Conservation (phyloP, 2,797 vertebrate genomes). For the Mormyrus proboscirostris region DNA sequence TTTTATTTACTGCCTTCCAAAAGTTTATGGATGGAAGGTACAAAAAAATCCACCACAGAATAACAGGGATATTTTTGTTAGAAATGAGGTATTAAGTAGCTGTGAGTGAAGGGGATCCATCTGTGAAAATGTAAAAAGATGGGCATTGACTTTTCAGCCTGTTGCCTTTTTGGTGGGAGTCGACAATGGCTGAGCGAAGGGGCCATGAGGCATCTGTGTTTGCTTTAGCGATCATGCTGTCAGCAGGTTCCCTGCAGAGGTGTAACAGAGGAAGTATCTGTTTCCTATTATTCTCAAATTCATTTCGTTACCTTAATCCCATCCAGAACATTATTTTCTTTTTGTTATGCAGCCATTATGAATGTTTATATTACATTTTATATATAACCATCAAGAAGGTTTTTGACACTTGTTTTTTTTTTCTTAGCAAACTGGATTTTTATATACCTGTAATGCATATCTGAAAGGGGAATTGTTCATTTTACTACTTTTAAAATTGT, state of each 20-base stretch:
- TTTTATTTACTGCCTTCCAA: background rate
- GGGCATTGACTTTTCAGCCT: background rate
- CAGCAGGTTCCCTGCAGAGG: conserved; percentile 31
- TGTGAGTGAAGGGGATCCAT: background rate
- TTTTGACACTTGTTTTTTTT: background rate
- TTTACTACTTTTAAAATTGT: background rate
- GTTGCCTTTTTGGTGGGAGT: background rate
- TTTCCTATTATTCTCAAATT: conserved; percentile 58
- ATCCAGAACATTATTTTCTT: conserved; percentile 27
- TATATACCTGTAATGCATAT: background rate
- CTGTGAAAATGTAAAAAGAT: background rate
- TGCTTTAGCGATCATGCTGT: conserved; percentile 23
- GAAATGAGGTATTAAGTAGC: background rate
- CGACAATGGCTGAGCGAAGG: background rate
- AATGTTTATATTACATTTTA: background rate
- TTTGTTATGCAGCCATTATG: background rate
- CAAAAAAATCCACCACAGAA: background rate
- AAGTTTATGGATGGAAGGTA: background rate
- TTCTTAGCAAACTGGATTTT: background rate
- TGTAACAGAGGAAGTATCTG: conserved; percentile 54
- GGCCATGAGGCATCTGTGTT: background rate
- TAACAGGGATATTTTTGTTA: background rate
- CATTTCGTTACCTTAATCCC: conserved; percentile 41
- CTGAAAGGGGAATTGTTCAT: background rate
- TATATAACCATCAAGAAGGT: background rate